phyloP scores from a whole-genome alignment of 2,113 vertebrate genomes.

The Tauraco erythrolophus region DNA sequence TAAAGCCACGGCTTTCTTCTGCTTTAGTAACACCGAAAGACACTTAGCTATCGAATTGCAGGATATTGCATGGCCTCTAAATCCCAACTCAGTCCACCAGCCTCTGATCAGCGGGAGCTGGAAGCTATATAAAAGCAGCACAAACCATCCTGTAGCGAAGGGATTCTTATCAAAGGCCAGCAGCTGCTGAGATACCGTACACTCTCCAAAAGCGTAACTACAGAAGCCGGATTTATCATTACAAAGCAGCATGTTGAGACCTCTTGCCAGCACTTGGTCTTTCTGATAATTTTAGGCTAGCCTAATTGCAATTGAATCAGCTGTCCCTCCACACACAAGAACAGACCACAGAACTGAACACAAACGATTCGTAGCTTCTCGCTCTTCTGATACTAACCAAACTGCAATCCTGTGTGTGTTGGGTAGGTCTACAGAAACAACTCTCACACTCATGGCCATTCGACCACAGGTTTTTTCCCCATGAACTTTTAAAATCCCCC shows the following conservation, averaged over 20 bases:
- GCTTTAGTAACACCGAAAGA: neutral
- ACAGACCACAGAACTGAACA: neutral
- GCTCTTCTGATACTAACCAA: neutral
- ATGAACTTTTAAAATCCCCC: neutral
- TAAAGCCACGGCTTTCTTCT: neutral
- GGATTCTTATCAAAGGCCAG: slow-evolving; percentile 19
- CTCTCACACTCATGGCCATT: neutral
- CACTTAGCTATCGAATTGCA: neutral
- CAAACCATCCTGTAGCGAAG: neutral
- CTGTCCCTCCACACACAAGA: neutral
- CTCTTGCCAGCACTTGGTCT: slow-evolving; percentile 1
- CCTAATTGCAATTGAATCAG: neutral
- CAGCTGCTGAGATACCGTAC: slow-evolving; percentile 19
- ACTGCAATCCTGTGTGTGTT: neutral
- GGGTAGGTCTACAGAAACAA: neutral
- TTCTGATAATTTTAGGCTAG: slow-evolving; percentile 35
- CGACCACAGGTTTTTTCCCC: neutral
- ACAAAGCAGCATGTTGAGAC: neutral
- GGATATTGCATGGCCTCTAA: neutral
- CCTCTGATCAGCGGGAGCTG: neutral
- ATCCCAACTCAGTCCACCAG: neutral
- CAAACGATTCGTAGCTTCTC: neutral
- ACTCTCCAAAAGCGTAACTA: neutral
- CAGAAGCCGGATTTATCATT: slow-evolving; percentile 1
- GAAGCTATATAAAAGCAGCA: neutral